Conservation (phyloP, 2,113 vertebrate genomes). For the Amphilophus citrinellus region DNA sequence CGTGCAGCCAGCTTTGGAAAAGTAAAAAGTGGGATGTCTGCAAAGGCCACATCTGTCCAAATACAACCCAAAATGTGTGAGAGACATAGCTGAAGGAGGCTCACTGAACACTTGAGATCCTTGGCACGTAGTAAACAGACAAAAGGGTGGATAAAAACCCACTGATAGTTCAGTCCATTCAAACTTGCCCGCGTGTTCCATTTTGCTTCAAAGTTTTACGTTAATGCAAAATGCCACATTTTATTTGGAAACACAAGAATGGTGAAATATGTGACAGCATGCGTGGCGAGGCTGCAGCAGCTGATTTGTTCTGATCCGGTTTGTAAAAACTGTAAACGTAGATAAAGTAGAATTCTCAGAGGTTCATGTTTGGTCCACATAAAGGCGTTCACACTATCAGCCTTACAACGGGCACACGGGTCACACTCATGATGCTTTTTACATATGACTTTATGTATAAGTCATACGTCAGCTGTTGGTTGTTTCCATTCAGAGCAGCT, state of each 20-base stretch:
- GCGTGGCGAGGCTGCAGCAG: neutral
- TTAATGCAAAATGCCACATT: neutral
- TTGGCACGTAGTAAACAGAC: constrained; percentile 79
- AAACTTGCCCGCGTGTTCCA: neutral
- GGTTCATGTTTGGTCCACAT: neutral
- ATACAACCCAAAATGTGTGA: neutral
- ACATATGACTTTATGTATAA: too few species aligned
- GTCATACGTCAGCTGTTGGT: neutral
- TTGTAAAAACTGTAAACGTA: neutral
- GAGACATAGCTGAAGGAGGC: constrained; percentile 6
- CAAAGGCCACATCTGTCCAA: constrained; percentile 34
- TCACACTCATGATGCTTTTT: too few species aligned
- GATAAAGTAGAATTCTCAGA: neutral
- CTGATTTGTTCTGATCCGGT: neutral
- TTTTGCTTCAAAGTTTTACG: neutral
- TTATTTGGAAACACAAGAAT: neutral
- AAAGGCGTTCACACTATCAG: neutral
- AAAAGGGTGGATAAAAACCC: neutral
- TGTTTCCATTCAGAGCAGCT: constrained; percentile 18
- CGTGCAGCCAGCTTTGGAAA: neutral
- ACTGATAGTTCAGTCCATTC: neutral
- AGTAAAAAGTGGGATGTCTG: neutral
- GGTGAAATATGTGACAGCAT: neutral
- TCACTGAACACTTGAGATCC: constrained; percentile 57
- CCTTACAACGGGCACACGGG: too few species aligned